Conservation (phyloP, 2,113 vertebrate species). For the Benthochromis sp. region DNA sequence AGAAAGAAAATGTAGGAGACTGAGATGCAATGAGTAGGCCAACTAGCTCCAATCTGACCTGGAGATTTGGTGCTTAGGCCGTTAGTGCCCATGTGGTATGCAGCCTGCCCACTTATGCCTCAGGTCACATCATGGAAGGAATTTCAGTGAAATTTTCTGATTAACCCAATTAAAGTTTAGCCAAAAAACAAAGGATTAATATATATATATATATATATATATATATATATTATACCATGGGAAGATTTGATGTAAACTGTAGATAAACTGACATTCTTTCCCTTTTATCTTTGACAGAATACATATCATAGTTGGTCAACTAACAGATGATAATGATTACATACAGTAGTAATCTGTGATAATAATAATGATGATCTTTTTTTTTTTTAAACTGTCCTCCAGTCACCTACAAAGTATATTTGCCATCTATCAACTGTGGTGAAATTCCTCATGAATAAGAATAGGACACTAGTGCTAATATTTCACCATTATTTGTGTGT, state of each 20-base stretch:
- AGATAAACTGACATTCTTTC: not conserved
- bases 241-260: not conserved
- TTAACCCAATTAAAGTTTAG: not conserved
- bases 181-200: not conserved
- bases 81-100: not conserved
- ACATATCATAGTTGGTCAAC: not conserved
- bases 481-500: not conserved
- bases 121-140: no score
- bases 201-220: no score
- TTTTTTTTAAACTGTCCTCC: not conserved
- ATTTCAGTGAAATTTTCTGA: not conserved
- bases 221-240: not conserved
- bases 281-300: not conserved
- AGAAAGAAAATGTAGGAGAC: not conserved
- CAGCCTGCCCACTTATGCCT: not conserved
- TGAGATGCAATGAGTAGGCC: not conserved
- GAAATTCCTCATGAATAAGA: not conserved
- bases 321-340: not conserved
- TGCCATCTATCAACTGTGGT: fast-evolving
- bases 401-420: not conserved
- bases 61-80: not conserved
- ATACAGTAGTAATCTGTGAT: not conserved
- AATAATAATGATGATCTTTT: not conserved
- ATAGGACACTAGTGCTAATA: not conserved
- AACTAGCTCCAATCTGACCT: not conserved